These are phyloP conservation scores for Anser cygnoides DNA, from an alignment of 2,113 vertebrate species.

Conservation along the genomic window DNA sequence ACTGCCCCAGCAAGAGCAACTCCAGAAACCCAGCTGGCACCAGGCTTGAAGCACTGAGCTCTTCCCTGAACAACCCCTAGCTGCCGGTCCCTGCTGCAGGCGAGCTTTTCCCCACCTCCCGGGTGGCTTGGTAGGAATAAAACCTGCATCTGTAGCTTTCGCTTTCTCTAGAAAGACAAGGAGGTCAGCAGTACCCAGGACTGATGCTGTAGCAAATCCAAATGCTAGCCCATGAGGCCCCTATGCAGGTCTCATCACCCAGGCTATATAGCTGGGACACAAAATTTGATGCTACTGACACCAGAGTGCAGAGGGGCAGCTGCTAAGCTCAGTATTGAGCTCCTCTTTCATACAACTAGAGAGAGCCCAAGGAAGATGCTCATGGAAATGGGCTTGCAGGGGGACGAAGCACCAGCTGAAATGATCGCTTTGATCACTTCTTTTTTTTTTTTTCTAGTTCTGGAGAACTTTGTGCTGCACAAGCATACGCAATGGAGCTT, in stretches of 20 bases:
- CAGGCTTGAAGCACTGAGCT: neutral
- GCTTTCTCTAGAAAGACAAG: neutral
- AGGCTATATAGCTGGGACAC: neutral
- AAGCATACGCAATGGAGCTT: neutral
- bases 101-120: neutral
- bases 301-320: neutral
- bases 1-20: neutral
- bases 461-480: neutral
- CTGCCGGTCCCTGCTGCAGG: neutral
- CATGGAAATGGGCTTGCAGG: neutral
- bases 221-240: neutral
- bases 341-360: neutral
- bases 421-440: rapidly evolving
- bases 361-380: neutral
- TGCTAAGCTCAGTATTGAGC: neutral
- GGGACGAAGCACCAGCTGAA: neutral
- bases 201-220: neutral
- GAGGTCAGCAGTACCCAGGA: neutral
- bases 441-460: neutral
- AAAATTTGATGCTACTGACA: neutral
- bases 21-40: neutral
- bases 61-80: neutral
- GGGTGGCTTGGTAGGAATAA: neutral
- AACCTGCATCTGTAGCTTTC: neutral
- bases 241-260: rapidly evolving